These are phyloP conservation scores for Polymixis flavicincta DNA, from an alignment of 2,888 invertebrate genomes.

Conservation along the genomic window DNA sequence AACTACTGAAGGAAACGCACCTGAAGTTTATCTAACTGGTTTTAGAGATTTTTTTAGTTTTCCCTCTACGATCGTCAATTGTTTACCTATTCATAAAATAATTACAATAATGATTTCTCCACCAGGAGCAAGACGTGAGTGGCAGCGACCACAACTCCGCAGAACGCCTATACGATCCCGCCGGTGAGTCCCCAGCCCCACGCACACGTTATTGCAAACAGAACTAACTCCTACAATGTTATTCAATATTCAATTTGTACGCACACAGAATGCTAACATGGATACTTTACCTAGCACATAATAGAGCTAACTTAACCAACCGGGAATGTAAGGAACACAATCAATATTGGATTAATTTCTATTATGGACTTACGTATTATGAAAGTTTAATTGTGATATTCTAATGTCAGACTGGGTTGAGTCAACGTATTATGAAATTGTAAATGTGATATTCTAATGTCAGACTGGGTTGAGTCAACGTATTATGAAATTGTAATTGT, in stretches of 20 bases:
- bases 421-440: too few species aligned
- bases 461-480: neutral
- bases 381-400: conserved; percentile 8
- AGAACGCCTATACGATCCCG: conserved; percentile 76
- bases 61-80: neutral
- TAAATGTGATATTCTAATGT: neutral
- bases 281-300: conserved; percentile 66
- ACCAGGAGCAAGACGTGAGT: conserved; percentile 81
- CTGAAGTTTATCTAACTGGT: neutral
- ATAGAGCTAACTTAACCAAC: conserved; percentile 45
- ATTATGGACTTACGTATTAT: conserved; percentile 9
- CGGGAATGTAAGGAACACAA: conserved; percentile 52
- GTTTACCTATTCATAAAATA: neutral
- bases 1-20: neutral
- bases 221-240: conserved; percentile 58
- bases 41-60: neutral
- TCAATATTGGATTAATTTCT: conserved; percentile 63
- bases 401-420: neutral
- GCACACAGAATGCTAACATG: conserved; percentile 68
- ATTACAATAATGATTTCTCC: conserved; percentile 8
- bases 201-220: conserved; percentile 54
- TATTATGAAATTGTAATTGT: conserved; percentile 15
- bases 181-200: conserved; percentile 74
- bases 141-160: conserved; percentile 75
- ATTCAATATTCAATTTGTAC: conserved; percentile 62